Evolutionary conservation across 1,140 invertebrate genomes (phyloP).

Genomic region (Drosophila insularis): DNA sequence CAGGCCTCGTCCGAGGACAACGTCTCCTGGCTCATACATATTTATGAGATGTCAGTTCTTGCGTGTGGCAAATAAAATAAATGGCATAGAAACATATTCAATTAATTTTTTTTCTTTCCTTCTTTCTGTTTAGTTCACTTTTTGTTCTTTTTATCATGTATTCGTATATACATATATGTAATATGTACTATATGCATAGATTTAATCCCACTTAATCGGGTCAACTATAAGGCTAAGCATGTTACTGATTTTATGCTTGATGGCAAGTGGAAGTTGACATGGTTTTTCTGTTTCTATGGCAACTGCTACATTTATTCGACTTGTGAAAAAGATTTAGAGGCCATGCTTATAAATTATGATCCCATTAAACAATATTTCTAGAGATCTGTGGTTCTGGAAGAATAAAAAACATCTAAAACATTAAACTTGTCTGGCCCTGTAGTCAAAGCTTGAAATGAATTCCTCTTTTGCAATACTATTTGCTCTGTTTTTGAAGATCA

Average conservation of each 20-base stretch:
- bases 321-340: neutral
- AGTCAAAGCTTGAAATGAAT: too few species aligned
- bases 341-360: too few species aligned
- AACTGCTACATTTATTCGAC: neutral
- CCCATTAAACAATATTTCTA: too few species aligned
- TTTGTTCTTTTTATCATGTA: constrained; percentile 14
- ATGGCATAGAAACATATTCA: constrained; percentile 47
- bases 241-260: constrained; percentile 2
- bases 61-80: constrained; percentile 40
- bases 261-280: neutral
- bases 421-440: too few species aligned
- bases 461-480: too few species aligned
- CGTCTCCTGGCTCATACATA: constrained; percentile 15
- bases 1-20: constrained; percentile 39
- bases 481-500: too few species aligned
- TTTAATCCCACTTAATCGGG: constrained; percentile 32
- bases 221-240: constrained; percentile 24
- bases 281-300: neutral
- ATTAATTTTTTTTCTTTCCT: constrained; percentile 50
- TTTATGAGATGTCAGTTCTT: constrained; percentile 18
- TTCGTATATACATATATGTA: constrained; percentile 14
- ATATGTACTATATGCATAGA: constrained; percentile 28
- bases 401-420: too few species aligned
- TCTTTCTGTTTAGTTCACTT: neutral
- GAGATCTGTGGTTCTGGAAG: too few species aligned